Percentiles rank a stretch among this genome's conserved stretches.
Conservation (phyloP, 2,888 invertebrate genomes). For the Pasiphila rectangulata region DNA sequence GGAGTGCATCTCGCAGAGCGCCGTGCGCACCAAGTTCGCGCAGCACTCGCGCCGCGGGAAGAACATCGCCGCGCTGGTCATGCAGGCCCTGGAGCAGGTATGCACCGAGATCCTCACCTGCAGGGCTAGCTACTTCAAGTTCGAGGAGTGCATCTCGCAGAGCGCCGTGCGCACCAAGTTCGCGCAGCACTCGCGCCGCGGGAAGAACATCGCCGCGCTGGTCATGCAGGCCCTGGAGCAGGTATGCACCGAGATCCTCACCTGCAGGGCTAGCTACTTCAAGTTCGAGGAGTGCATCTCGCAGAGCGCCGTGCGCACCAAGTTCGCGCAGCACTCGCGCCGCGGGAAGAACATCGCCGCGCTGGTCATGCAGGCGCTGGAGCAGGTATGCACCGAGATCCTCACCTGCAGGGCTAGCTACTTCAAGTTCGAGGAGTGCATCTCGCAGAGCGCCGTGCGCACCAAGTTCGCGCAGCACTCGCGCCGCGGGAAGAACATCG, state of each 20-base stretch:
- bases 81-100: constrained; percentile 82
- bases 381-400: constrained; percentile 52
- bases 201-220: constrained; percentile 90
- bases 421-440: no score
- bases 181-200: constrained; percentile 97
- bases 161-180: constrained; percentile 99
- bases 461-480: constrained; percentile 99
- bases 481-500: constrained; percentile 94
- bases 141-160: constrained; percentile 98
- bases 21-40: constrained; percentile 99
- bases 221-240: constrained; percentile 82
- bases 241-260: constrained; percentile 41
- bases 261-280: no score
- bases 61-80: constrained; percentile 87
- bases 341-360: constrained; percentile 93
- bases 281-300: constrained; percentile 99
- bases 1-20: constrained; percentile 98
- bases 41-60: constrained; percentile 97
- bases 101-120: no score
- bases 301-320: constrained; percentile 98
- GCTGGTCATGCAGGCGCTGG: constrained; percentile 83
- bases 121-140: no score
- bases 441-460: constrained; percentile 97
- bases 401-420: no score
- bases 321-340: constrained; percentile 98